These are phyloP conservation scores for Thaumetopoea pityocampa DNA, from an alignment of 1,140 invertebrate genomes.

Conservation along the genomic window DNA sequence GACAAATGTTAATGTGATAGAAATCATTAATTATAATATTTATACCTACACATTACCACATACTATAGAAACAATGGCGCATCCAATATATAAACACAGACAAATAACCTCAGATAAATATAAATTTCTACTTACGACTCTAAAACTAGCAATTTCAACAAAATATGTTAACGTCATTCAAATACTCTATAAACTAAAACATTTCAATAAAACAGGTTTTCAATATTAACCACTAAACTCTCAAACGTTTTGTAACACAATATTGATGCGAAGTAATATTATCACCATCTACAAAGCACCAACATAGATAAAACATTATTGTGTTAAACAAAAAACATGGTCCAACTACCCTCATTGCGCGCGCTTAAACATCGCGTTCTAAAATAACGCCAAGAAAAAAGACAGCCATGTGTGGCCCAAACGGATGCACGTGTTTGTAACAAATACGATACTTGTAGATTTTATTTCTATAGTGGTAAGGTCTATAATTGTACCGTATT, in stretches of 20 bases:
- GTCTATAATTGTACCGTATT: too few species aligned
- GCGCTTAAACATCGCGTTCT: conserved; percentile 21
- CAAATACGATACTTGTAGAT: not conserved
- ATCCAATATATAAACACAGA: too few species aligned
- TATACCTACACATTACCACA: too few species aligned
- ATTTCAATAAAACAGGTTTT: not conserved
- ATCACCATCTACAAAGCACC: too few species aligned
- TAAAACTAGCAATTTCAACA: too few species aligned
- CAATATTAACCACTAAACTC: not conserved
- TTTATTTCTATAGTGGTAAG: not conserved
- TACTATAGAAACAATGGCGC: too few species aligned
- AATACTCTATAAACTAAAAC: conserved; percentile 22
- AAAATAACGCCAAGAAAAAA: conserved; percentile 25
- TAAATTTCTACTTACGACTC: too few species aligned
- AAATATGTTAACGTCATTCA: too few species aligned
- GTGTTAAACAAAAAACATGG: conserved; percentile 7
- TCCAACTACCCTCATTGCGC: conserved; percentile 21
- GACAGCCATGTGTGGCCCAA: conserved; percentile 14
- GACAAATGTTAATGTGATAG: too few species aligned
- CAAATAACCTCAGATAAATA: too few species aligned
- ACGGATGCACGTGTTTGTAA: conserved; percentile 14
- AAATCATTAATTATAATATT: too few species aligned
- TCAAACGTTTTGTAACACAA: not conserved
- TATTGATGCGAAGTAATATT: too few species aligned
- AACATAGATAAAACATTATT: conserved; percentile 6